A percentile compares a stretch with the other conserved stretches of the same genome.
These are phyloP conservation scores for Phyllostomus hastatus DNA, from an alignment of 2,113 vertebrate genomes.

Conservation along the genomic window DNA sequence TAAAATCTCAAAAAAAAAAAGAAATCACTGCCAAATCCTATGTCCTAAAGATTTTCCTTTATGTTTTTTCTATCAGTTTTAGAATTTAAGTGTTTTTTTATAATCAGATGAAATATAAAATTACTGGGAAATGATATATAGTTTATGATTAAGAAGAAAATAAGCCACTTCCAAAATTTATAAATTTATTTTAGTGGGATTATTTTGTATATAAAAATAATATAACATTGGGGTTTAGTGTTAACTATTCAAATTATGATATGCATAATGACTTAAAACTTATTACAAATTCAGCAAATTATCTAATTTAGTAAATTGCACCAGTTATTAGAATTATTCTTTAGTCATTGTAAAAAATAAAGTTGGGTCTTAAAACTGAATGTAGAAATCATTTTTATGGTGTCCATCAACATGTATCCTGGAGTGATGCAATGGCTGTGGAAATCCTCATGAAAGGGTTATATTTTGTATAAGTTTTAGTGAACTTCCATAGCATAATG, in stretches of 20 bases:
- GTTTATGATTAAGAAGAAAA: conserved; percentile 17
- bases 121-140: neutral
- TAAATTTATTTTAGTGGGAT: neutral
- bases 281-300: neutral
- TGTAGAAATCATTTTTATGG: neutral
- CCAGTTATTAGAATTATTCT: neutral
- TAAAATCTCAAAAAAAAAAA: neutral
- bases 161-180: neutral
- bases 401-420: neutral
- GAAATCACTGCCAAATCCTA: neutral
- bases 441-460: neutral
- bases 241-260: neutral
- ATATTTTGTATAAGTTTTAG: neutral
- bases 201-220: neutral
- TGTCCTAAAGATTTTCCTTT: neutral
- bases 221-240: neutral
- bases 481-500: neutral
- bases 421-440: neutral
- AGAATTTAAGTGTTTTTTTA: neutral
- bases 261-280: neutral
- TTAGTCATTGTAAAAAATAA: neutral
- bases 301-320: neutral
- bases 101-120: neutral
- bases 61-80: neutral
- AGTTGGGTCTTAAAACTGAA: neutral